phyloP scores from a whole-genome alignment of 1,140 invertebrate species.

The Drosophila punjabiensis region DNA sequence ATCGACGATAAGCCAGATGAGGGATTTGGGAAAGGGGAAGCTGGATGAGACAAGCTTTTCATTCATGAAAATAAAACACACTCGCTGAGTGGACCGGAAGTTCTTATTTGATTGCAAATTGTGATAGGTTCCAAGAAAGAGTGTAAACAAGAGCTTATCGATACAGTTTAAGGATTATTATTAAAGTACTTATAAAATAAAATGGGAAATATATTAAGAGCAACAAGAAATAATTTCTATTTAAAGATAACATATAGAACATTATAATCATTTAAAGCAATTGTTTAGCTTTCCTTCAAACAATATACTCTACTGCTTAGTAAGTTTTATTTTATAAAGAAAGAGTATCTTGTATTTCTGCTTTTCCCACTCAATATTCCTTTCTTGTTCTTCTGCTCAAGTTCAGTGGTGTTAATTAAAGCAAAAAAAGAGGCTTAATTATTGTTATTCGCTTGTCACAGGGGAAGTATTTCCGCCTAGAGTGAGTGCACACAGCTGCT shows the following conservation, averaged over 20 bases:
- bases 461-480: conserved; percentile 62
- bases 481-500: conserved; percentile 39
- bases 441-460: conserved; percentile 51
- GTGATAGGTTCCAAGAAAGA: conserved; percentile 27
- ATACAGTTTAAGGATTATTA: not conserved
- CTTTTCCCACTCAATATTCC: not conserved
- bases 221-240: not conserved
- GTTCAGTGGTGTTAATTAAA: conserved; percentile 80
- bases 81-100: conserved; percentile 52
- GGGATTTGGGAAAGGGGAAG: conserved; percentile 49
- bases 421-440: conserved; percentile 55
- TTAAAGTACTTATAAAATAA: not conserved
- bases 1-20: conserved; percentile 21
- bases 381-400: conserved; percentile 34
- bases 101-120: conserved; percentile 62
- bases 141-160: conserved; percentile 19
- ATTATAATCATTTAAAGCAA: no score
- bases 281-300: not conserved
- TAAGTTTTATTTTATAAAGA: not conserved
- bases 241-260: not conserved
- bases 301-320: not conserved
- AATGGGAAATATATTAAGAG: not conserved
- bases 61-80: conserved; percentile 50
- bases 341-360: conserved; percentile 7
- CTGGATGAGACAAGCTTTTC: conserved; percentile 55